Conservation (phyloP, 2,888 invertebrate species). For the Agriopis aurantiaria region DNA sequence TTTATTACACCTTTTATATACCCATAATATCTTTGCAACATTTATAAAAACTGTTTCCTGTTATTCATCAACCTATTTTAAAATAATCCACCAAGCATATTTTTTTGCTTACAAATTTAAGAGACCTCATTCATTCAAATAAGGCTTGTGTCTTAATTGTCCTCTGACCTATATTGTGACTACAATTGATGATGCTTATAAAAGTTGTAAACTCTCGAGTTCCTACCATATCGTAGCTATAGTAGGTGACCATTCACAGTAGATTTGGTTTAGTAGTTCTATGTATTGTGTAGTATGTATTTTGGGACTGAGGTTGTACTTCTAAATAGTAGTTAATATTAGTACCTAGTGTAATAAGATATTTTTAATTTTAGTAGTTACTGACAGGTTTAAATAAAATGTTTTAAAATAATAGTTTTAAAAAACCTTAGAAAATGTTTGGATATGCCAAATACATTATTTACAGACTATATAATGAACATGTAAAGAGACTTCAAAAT, state of each 20-base stretch:
- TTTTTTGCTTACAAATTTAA: neutral
- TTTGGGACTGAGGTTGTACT: constrained; percentile 6
- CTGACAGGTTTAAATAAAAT: constrained; percentile 5
- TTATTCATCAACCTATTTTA: neutral
- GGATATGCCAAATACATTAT: neutral
- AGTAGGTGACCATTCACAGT: constrained; percentile 43
- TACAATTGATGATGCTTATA: constrained; percentile 67
- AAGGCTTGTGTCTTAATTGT: constrained; percentile 12
- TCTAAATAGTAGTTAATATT: constrained; percentile 4
- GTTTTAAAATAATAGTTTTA: neutral
- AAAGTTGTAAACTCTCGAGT: constrained; percentile 46
- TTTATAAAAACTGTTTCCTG: neutral
- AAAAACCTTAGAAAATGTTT: neutral
- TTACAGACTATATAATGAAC: neutral
- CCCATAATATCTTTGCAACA: neutral
- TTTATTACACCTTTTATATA: constrained; percentile 25
- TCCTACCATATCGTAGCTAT: constrained; percentile 82
- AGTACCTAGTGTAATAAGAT: constrained; percentile 4
- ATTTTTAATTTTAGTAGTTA: constrained; percentile 4
- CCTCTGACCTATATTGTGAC: constrained; percentile 33
- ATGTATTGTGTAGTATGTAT: neutral
- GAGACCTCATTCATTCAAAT: constrained; percentile 7
- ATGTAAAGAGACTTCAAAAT: too few species aligned
- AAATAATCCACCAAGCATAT: neutral
- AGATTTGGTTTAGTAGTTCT: constrained; percentile 27